A percentile compares a stretch with the other conserved stretches of the same genome.
Evolutionary conservation across 2,797 vertebrate species (phyloP).

Genomic region (Eremophila alpestris): DNA sequence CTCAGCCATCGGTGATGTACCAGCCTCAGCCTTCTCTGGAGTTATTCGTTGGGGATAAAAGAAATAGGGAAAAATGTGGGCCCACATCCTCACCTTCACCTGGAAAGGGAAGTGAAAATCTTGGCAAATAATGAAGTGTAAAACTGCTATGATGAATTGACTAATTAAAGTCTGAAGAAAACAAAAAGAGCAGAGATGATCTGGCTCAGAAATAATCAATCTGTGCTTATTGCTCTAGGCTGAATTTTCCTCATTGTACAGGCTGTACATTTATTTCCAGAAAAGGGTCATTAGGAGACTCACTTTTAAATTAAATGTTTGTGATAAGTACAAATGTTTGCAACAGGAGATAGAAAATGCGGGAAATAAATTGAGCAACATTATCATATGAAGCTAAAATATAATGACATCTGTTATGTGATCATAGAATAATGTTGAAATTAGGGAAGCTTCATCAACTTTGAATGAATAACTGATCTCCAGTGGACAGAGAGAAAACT

Average conservation of each 20-base stretch:
- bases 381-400: conserved; percentile 40
- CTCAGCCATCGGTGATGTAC: background rate
- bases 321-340: conserved; percentile 8
- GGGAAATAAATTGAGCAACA: conserved; percentile 8
- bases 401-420: conserved; percentile 23
- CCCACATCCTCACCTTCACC: background rate
- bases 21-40: background rate
- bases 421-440: conserved; percentile 61
- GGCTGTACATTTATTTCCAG: conserved; percentile 29
- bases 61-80: background rate
- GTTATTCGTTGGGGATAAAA: background rate
- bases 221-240: background rate
- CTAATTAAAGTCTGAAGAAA: background rate
- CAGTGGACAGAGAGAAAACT: conserved; percentile 41
- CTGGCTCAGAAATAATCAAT: background rate
- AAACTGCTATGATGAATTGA: background rate
- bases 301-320: conserved; percentile 16
- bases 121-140: background rate
- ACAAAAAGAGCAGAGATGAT: background rate
- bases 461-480: conserved; percentile 46
- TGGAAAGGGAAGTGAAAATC: background rate
- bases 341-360: conserved; percentile 21
- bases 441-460: conserved; percentile 59
- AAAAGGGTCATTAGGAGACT: conserved; percentile 10
- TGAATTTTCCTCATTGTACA: background rate